Evolutionary conservation across 2,888 invertebrate species (phyloP), one percentile per base, ranked within the genome.

Genomic region (Xestia sexstrigata): DNA sequence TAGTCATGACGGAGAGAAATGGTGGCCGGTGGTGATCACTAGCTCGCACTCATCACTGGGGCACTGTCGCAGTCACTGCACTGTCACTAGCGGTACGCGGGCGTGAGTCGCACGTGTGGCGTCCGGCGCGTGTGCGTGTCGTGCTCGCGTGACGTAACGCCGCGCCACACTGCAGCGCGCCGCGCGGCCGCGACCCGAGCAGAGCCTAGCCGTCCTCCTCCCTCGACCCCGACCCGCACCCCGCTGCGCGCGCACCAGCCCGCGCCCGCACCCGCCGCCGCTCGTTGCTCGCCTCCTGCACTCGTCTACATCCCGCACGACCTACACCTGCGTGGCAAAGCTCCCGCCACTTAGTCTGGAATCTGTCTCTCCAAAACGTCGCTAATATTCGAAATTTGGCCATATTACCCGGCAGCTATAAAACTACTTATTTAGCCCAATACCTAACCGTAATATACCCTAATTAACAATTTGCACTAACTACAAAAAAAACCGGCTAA

Each of bases 161-260:
- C 93, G 92, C 93, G 91, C 84, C 91, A 91, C 92, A 91, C 93
- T 92, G 93, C 93, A 89, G 91, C 91, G 87, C 87, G 82, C 78
- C 76, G 87, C 89, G 80, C 82, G 78, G 80, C 84, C 82, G 82
- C 82, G 77, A 76, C 74, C 84, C 78, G 77, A 78, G 76, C 83
- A 66, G 62, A 70, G 78, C 84, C 81, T 74, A 69, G 78, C 83
- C 81, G 68, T 86, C 71, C 77, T 70, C 79, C 82, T 79, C 83
- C 69, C 82, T 66, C 79, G 72, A 73, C 74, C 81, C 79, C 79
- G 58, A 71, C 45, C 70, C 60, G 26, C 67, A 20, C 39, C 8
- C 60, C 26, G n/a, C 67, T 67, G 79, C 82, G 79, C 77, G 76
- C 86, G 70, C 82, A 68, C 17, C 30, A 35, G 6, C 73, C 26